These are phyloP conservation scores for Crematogaster levior DNA, from an alignment of 2,888 invertebrate genomes.

Conservation along the genomic window DNA sequence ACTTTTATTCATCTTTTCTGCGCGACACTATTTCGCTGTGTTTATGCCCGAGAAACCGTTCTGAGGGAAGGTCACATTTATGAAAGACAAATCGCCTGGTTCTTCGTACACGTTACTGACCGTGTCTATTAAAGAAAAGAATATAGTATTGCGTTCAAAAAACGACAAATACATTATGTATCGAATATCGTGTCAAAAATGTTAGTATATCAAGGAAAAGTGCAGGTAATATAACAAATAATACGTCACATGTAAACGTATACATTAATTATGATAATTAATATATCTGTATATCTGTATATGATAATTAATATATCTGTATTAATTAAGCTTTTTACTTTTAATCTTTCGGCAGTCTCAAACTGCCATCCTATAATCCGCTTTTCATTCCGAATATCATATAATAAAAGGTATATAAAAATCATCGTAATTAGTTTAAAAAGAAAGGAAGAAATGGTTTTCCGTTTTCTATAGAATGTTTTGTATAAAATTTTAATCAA, in stretches of 20 bases:
- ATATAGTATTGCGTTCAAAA: not conserved
- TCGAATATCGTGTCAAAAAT: not conserved
- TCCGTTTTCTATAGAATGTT: not conserved
- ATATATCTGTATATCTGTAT: not conserved
- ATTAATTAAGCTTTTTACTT: not conserved
- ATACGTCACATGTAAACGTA: not conserved
- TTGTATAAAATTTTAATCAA: not conserved
- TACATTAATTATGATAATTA: not conserved
- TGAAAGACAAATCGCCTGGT: not conserved
- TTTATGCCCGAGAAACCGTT: conserved; percentile 26
- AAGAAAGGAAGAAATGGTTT: not conserved
- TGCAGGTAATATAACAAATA: not conserved
- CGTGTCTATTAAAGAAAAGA: not conserved
- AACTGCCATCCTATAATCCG: not conserved
- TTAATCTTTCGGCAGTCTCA: not conserved
- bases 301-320: not conserved
- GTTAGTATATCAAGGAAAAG: not conserved
- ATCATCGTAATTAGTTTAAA: not conserved
- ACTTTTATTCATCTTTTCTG: conserved; percentile 28
- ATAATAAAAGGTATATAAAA: not conserved
- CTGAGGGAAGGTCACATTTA: conserved; percentile 18
- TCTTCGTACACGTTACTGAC: not conserved
- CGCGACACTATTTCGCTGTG: conserved; percentile 21
- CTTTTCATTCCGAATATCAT: not conserved
- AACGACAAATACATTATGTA: not conserved